Evolutionary conservation across 2,888 invertebrate species (phyloP).

Genomic region (Ligdia adustata): DNA sequence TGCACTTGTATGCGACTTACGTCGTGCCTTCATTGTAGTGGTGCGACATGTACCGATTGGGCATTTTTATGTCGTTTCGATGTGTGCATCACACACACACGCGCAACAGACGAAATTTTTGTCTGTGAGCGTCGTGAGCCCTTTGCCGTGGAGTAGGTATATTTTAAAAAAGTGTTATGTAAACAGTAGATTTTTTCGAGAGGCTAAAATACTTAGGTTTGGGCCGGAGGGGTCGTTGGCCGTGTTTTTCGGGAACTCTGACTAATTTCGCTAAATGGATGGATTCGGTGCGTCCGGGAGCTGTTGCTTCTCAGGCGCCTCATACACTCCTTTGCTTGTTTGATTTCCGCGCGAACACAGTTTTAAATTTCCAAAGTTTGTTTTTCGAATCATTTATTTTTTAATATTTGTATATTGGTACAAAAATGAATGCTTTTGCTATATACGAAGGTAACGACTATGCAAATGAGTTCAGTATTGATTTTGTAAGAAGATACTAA

Average conservation of each 20-base stretch:
- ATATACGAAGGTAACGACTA: too few species aligned
- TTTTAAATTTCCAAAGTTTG: constrained; percentile 21
- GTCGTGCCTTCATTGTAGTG: constrained; percentile 82
- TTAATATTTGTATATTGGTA: too few species aligned
- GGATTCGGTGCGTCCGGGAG: constrained; percentile 58
- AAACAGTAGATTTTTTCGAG: constrained; percentile 73
- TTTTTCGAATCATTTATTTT: constrained; percentile 26
- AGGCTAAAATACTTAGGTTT: constrained; percentile 78
- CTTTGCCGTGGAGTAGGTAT: constrained; percentile 64
- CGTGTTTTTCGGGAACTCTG: constrained; percentile 80
- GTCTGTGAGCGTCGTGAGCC: constrained; percentile 71
- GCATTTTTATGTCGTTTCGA: constrained; percentile 71
- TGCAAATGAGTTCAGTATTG: too few species aligned
- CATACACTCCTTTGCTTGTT: too few species aligned
- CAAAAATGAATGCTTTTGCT: too few species aligned
- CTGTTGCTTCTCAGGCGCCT: constrained; percentile 50
- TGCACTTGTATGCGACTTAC: constrained; percentile 85
- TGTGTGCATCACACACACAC: constrained; percentile 77
- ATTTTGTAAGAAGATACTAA: too few species aligned
- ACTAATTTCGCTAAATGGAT: constrained; percentile 76
- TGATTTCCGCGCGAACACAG: constrained; percentile 52
- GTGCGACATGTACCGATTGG: constrained; percentile 81
- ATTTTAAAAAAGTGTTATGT: constrained; percentile 82
- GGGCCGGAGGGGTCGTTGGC: constrained; percentile 72
- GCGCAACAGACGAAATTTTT: constrained; percentile 64